Conservation (phyloP, 1,140 invertebrate species). For the Camponotus vicinus region DNA sequence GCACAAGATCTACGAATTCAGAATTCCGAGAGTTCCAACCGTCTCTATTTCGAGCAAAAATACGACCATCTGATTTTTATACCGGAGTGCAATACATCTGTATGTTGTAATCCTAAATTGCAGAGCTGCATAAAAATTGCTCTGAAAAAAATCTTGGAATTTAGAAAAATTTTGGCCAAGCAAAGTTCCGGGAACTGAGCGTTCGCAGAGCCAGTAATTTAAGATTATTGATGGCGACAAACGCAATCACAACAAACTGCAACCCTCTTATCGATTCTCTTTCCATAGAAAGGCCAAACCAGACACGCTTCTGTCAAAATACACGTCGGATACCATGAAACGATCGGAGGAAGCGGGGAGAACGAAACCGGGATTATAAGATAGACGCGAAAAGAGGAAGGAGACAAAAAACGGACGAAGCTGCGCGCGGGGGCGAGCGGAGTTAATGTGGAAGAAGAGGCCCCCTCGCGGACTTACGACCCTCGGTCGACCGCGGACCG, state of each 20-base stretch:
- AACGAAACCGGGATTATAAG: background rate
- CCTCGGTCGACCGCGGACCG: conserved; percentile 72
- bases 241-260: conserved; percentile 11
- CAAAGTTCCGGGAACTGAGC: background rate
- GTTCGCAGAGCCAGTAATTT: conserved; percentile 2
- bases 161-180: background rate
- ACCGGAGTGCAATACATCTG: background rate
- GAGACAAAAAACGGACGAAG: conserved; percentile 61
- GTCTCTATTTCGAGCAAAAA: background rate
- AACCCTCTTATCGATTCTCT: conserved; percentile 12
- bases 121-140: background rate
- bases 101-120: no score
- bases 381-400: conserved; percentile 60
- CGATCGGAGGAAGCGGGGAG: background rate
- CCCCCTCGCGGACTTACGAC: conserved; percentile 70
- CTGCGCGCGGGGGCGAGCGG: conserved; percentile 63
- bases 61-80: background rate
- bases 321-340: conserved; percentile 26
- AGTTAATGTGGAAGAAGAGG: conserved; percentile 61
- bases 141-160: background rate
- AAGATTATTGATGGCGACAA: conserved; percentile 34
- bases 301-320: conserved; percentile 43
- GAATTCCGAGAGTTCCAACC: background rate
- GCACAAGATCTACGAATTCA: background rate
- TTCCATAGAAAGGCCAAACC: conserved; percentile 7